Base-by-base conservation (phyloP, 2,113 vertebrate genomes). In the Cebidichthys violaceus region DNA sequence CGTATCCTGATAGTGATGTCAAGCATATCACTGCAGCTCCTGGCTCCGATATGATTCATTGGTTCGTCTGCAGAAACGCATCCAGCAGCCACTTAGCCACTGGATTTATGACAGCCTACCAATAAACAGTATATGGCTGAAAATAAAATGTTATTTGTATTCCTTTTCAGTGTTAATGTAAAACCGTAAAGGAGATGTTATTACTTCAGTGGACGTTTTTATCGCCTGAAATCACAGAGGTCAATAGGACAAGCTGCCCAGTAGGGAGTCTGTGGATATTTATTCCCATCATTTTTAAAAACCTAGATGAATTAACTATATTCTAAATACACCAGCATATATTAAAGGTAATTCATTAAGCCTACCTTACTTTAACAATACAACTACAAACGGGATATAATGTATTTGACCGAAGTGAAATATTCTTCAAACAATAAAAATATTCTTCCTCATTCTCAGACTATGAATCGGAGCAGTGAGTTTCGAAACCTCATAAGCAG, bases 61-160 rank as follows among this genome's bases (percentile, higher is more conserved):
- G 69, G 11, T 86, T 72, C 31, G 11, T 64, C 64, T 55, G 64
- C 71, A 24, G 37, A 24, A 4, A 52, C 41, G 67, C n/a, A 64
- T 69, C 70, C 67, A 85, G 52, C 54, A 76, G 50, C 65, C 55
- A 70, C 37, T 82, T 78, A 82, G 70, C 66, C 66, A 17, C 69
- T 54, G 29, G 45, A 83, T 90, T 84, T 72, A 77, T 75, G 77
- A 13, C 29, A 20, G n/a, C 50, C n/a, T 62, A n/a, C 68, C 65
- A 35, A 41, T 86, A 79, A 90, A 82, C 47, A 50, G 47, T 79
- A 64, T 54, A 61, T 55, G 41, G 75, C 54, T 67, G 33, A 74
- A 74, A 68, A 82, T 67, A 31, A 68, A 82, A 73, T 71, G 39
- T 66, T 50, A 70, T 79, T 85, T 77, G 43, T 82, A 22, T 84